Evolutionary conservation across 2,888 invertebrate genomes (phyloP), one percentile per base, ranked within the genome.

Genomic region (Cheilosia variabilis): DNA sequence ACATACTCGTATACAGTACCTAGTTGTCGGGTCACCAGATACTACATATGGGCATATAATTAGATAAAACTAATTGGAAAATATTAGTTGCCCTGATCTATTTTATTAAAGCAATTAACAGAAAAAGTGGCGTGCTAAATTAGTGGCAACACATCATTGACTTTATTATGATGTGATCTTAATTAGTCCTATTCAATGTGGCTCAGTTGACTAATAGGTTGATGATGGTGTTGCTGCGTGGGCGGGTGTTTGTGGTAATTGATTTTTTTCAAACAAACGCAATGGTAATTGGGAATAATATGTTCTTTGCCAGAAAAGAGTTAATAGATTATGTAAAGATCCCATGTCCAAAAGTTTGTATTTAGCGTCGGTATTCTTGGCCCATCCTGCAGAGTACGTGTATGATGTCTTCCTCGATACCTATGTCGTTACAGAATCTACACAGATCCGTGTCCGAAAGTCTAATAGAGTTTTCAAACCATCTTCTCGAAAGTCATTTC

Each of bases 31-130:
- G 6, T 31, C 31, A 41, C n/a, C 15, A 2, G 9, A 43, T 13
- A 10, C 10, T 57, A 55, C 15, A 37, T 31, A 22, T 13, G 7
- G 41, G 15, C 0, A 34, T 22, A 43, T 79, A 84, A 79, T 75
- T 84, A 69, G 75, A 79, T 79, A 69, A 63, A 69, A 57, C 73
- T 65, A 65, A 79, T 77, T 84, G 55, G 34, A 65, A 79, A 79
- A 75, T 58, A 57, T 19, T 78, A 84, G 80, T 76, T 80, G 15
- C 76, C 80, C 65, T 45, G 76, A 71, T 76, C 80, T 66, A 72
- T 76, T 76, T 76, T 80, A 84, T 66, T 80, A 43, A 66, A 71
- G 63, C 80, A 80, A 76, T 84, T 80, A 84, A 60, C 63, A 63
- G 43, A 77, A 69, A 81, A 86, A 86, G 62, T 72, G 68, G 68